phyloP scores from a whole-genome alignment of 2,113 vertebrate species.

The Carassius gibelio region DNA sequence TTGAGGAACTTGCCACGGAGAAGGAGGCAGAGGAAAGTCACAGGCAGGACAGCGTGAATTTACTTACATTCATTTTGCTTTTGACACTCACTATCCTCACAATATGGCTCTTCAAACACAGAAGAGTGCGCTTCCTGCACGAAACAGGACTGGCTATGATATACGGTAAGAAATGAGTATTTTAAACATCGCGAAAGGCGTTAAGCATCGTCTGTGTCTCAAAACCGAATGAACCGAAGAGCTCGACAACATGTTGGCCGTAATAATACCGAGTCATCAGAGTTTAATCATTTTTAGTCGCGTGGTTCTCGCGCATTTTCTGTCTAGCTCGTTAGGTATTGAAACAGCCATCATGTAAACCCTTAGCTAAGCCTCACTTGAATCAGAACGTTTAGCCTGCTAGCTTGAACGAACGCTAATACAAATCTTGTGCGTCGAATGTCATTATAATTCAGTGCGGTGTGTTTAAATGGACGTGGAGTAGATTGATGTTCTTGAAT shows the following conservation, averaged over 20 bases:
- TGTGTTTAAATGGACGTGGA: too few species aligned
- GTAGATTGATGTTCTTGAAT: too few species aligned
- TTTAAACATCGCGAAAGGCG: background rate
- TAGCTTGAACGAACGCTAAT: too few species aligned
- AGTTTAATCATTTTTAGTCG: background rate
- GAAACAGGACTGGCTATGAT: conserved; percentile 97
- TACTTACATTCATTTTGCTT: conserved; percentile 92
- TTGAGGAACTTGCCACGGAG: conserved; percentile 89
- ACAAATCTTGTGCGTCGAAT: too few species aligned
- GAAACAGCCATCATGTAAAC: too few species aligned
- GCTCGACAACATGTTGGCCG: background rate
- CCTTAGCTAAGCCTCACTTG: too few species aligned
- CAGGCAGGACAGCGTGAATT: conserved; percentile 92
- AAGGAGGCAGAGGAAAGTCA: conserved; percentile 97
- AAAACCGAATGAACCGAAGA: background rate
- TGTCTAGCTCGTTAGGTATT: background rate
- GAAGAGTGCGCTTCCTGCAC: conserved; percentile 91
- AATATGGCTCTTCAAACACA: conserved; percentile 98
- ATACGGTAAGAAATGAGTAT: conserved; percentile 82
- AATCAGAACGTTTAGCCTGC: too few species aligned
- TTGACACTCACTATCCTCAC: conserved; percentile 96
- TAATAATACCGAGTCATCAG: background rate
- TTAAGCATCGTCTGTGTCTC: background rate
- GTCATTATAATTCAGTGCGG: too few species aligned
- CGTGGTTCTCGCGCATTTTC: background rate